These are phyloP conservation scores for Anthrax anthrax DNA, from an alignment of 2,888 invertebrate genomes.

Conservation along the genomic window DNA sequence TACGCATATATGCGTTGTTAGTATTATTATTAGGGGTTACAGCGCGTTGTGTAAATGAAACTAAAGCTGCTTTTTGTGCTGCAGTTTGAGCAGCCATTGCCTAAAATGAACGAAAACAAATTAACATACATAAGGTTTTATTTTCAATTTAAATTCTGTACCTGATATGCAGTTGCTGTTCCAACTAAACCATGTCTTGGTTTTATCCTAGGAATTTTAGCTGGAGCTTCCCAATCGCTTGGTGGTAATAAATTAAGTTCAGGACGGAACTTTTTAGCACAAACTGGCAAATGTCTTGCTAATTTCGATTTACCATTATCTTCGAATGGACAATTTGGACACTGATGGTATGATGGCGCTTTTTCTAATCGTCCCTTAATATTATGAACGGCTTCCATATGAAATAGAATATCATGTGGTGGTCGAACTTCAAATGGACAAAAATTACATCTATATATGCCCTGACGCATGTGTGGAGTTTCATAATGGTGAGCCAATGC, in stretches of 20 bases:
- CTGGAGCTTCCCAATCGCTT: conserved; percentile 83
- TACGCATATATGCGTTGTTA: conserved; percentile 18
- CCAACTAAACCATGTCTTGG: conserved; percentile 34
- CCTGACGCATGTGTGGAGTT: conserved; percentile 82
- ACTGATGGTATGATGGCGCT: conserved; percentile 78
- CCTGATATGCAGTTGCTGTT: conserved; percentile 36
- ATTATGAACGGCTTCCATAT: conserved; percentile 84
- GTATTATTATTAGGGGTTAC: conserved; percentile 7
- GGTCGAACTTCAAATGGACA: conserved; percentile 68
- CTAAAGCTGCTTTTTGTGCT: conserved; percentile 32
- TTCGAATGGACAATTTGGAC: conserved; percentile 86
- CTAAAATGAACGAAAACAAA: conserved; percentile 13
- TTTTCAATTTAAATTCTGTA: conserved; percentile 9
- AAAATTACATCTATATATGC: conserved; percentile 72
- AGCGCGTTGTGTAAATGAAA: conserved; percentile 25
- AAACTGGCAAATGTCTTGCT: conserved; percentile 73
- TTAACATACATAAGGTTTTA: neutral
- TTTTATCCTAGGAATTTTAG: conserved; percentile 62
- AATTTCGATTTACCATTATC: conserved; percentile 85
- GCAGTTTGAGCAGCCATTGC: conserved; percentile 36
- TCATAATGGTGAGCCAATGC: conserved; percentile 79
- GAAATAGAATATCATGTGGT: conserved; percentile 76
- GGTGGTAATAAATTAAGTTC: conserved; percentile 77
- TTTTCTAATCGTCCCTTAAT: conserved; percentile 69
- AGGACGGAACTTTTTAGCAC: conserved; percentile 78